Evolutionary conservation across 2,113 vertebrate genomes (phyloP).

Genomic region (Petaurus breviceps): DNA sequence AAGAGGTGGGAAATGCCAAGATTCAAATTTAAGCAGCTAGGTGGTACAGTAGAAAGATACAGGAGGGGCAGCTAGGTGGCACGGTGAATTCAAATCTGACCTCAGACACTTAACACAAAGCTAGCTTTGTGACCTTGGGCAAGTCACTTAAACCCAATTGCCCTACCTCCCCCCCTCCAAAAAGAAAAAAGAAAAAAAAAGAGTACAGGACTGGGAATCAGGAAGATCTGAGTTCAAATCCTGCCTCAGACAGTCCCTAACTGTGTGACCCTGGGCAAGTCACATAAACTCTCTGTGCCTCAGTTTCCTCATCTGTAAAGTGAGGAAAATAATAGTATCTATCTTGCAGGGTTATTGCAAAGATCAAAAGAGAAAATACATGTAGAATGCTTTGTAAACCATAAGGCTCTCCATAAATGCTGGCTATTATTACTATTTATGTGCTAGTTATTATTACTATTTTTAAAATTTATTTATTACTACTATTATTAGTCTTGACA

Average conservation of each 20-base stretch:
- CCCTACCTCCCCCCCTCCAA: too few relatives aligned
- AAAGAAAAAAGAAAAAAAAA: not conserved
- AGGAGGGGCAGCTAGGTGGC: too few relatives aligned
- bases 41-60: not conserved
- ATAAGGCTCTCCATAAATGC: not conserved
- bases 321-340: not conserved
- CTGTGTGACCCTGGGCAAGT: not conserved
- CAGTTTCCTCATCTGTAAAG: not conserved
- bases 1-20: not conserved
- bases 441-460: not conserved
- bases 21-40: not conserved
- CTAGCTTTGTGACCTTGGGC: too few relatives aligned
- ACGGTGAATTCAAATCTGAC: too few relatives aligned
- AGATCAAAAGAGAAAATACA: not conserved
- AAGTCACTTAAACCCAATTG: too few relatives aligned
- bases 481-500: not conserved
- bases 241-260: not conserved
- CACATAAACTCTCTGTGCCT: not conserved
- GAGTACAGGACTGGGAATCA: not conserved
- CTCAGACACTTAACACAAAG: too few relatives aligned
- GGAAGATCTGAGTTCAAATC: not conserved
- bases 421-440: not conserved
- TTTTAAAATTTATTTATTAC: too few relatives aligned
- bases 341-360: not conserved
- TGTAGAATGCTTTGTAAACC: not conserved